Evolutionary conservation across 2,113 vertebrate species (phyloP), one percentile per base, ranked within the genome.

Genomic region (Pyrgilauda ruficollis): DNA sequence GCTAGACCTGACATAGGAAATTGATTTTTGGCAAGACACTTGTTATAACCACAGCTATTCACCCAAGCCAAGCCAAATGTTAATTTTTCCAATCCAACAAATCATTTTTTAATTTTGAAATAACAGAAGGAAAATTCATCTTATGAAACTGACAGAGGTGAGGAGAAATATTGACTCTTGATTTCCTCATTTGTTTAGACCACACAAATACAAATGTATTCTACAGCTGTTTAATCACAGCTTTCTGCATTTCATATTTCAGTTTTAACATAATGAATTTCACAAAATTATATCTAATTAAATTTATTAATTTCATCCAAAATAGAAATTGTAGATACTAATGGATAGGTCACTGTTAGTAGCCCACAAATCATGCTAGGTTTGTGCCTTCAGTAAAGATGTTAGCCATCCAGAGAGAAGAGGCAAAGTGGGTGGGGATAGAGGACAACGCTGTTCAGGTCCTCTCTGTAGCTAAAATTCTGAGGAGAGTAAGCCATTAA

Each of bases 21-120:
- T 81, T 63, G 84, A 84, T 64, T 95, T 87, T 72, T 97, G 96
- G 92, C 95, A 93, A 93, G 84, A 23, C 62, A 41, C 47, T 87
- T 93, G 19, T 85, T 94, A 87, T 68, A 94, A 82, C 66, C 84
- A 84, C 93, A 87, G 37, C 27, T 91, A 68, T 56, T 75, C 9
- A 3, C 13, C 15, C 56, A 87, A 72, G 58, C 52, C 67, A 88
- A 96, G 64, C 44, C 56, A 96, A 94, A 96, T 52, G 87, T 94
- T 95, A 97, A 87, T 95, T 94, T 96, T 97, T 96, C 93, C 92
- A 75, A 72, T 44, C 44, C 62, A 93, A 72, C 90, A 94, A 93
- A 94, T 75, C 30, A 78, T 59, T 93, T 91, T 84, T 93, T 68
- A 89, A 93, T 96, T 91, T 87, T 90, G 62, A 96, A 94, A 82